A percentile compares a stretch with the other conserved stretches of the same genome.
Evolutionary conservation across 1,140 invertebrate species (phyloP).

Genomic region (Zaprionus gabonicus): DNA sequence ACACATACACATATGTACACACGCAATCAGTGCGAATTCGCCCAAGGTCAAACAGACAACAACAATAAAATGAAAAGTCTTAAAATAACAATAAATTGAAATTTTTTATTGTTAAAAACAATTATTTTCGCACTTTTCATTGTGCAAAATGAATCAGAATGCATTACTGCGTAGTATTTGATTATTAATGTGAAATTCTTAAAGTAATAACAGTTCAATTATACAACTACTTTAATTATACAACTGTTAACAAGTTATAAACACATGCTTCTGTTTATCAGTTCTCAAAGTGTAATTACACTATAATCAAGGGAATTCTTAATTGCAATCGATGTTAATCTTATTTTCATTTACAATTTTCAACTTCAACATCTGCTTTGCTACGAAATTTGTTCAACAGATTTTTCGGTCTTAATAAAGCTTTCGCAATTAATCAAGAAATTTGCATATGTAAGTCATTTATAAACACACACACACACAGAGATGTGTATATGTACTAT

Average conservation of each 20-base stretch:
- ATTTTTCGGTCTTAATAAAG: neutral
- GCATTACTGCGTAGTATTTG: neutral
- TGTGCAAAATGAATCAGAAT: neutral
- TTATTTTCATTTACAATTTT: neutral
- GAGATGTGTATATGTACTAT: neutral
- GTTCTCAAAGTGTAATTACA: neutral
- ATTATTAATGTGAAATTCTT: neutral
- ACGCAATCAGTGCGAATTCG: slow-evolving; percentile 3
- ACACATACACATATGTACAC: neutral
- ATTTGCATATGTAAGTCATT: slow-evolving; percentile 7
- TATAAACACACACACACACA: neutral
- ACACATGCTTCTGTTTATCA: neutral
- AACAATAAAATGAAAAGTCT: neutral
- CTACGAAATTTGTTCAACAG: neutral
- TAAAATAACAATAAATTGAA: neutral
- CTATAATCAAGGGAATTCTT: neutral
- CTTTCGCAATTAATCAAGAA: slow-evolving; percentile 7
- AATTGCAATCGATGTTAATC: neutral
- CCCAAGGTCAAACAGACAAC: slow-evolving; percentile 1
- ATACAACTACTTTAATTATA: too few species aligned
- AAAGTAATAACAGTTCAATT: neutral
- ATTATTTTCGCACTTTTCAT: neutral
- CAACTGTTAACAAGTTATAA: too few species aligned
- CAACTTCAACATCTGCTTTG: neutral
- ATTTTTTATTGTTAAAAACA: neutral